Conservation (phyloP, 2,113 vertebrate species). For the Cinclus mexicanus region DNA sequence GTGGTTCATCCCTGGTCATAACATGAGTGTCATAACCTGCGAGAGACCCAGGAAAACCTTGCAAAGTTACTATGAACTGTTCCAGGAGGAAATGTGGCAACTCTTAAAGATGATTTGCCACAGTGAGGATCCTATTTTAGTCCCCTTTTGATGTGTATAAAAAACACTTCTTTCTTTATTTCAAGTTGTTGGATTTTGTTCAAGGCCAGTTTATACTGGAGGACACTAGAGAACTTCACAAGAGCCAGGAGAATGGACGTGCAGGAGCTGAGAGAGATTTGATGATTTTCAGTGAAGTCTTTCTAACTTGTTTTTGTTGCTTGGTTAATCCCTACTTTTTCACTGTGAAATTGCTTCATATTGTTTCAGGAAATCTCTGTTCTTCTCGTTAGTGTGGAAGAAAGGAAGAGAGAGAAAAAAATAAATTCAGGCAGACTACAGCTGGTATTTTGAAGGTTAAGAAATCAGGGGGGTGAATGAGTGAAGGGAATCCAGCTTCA, state of each 20-base stretch:
- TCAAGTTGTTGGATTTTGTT: background rate
- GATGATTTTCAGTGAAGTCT: background rate
- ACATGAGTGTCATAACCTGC: constrained; percentile 6
- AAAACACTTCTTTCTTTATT: background rate
- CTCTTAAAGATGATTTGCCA: background rate
- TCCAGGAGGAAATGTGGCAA: background rate
- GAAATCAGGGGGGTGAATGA: background rate
- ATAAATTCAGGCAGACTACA: background rate
- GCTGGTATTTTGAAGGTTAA: constrained; percentile 8
- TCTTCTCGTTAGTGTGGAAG: background rate
- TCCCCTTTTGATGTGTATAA: background rate
- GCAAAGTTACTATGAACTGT: background rate
- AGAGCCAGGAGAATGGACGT: background rate
- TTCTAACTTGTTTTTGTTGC: background rate
- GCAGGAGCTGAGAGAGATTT: background rate
- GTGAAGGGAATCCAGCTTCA: background rate
- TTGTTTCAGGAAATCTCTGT: background rate
- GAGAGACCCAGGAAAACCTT: background rate
- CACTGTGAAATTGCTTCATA: background rate
- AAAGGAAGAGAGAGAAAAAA: background rate
- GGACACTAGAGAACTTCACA: background rate
- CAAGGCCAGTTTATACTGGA: background rate
- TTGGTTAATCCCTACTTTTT: background rate
- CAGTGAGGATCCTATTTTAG: background rate
- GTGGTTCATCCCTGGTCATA: background rate